Base-by-base conservation (phyloP, 2,888 invertebrate species). In the Perithous albicinctus region DNA sequence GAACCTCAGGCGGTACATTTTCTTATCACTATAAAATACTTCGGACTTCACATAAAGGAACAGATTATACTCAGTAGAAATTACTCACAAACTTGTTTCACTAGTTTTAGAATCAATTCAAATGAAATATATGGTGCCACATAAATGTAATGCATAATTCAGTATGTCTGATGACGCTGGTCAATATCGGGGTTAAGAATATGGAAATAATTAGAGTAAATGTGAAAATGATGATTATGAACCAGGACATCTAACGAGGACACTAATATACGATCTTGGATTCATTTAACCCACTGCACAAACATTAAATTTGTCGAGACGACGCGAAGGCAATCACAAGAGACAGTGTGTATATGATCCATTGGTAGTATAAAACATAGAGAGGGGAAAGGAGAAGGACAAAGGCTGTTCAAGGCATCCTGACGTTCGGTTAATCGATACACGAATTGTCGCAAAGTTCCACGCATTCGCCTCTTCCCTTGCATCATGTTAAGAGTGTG, bases 161-260 rank as follows among this genome's bases (percentile, higher is more conserved):
- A 48, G 59, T 20, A 38, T 8, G 26, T 38, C 32, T 29, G 64
- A 64, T 23, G 46, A 18, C 12, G 20, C 43, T 8, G 67, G 56
- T 70, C 69, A 48, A 70, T 78, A 78, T 56, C 64, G 64, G 75
- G n/a, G 59, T 56, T 81, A 74, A 74, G 69, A 81, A 81, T 81
- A 74, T 81, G 81, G 74, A 78, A 81, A 81, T 78, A 63, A 81
- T n/a, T 74, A 59, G 78, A 69, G 63, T 74, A 32, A 81, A 78
- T 78, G 69, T 63, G 78, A 64, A 77, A 81, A 81, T 78, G 63
- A 81, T 78, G 70, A 61, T 74, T 74, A 78, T 59, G 70, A 78
- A 81, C 48, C 46, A 43, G 35, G n/a, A 32, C 54, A 20, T 23
- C 38, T 1, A n/a, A 15, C 64, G 15, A 35, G 29, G 43, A 78